phyloP scores from a whole-genome alignment of 2,797 vertebrate species.

The Sebastes flavidus region DNA sequence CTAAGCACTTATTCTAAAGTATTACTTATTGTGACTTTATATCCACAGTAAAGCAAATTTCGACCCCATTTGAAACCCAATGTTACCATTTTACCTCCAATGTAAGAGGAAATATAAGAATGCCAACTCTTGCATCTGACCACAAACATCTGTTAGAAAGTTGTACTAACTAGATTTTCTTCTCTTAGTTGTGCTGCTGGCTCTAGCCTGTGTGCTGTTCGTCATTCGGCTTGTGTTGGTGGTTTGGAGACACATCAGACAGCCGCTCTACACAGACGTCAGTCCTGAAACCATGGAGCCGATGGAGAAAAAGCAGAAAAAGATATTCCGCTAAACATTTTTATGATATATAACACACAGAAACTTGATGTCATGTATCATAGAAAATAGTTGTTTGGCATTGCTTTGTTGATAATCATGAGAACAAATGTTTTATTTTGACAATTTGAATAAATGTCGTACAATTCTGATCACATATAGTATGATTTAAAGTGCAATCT shows the following conservation, averaged over 20 bases:
- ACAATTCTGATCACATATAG: background rate
- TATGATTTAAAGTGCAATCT: background rate
- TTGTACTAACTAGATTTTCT: background rate
- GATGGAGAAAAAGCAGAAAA: constrained; percentile 67
- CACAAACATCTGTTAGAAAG: background rate
- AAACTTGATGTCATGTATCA: background rate
- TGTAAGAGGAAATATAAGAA: background rate
- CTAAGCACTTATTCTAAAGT: background rate
- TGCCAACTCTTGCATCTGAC: background rate
- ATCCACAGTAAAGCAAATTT: background rate
- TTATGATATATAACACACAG: background rate
- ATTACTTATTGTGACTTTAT: background rate
- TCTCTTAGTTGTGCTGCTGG: constrained; percentile 69
- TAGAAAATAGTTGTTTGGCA: background rate
- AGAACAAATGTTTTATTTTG: background rate
- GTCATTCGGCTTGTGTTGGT: constrained; percentile 66
- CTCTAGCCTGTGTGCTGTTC: constrained; percentile 62
- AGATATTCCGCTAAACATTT: constrained; percentile 55
- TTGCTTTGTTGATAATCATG: background rate
- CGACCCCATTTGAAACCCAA: background rate
- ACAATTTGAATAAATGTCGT: background rate
- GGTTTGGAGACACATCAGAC: constrained; percentile 75
- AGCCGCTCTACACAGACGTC: constrained; percentile 66
- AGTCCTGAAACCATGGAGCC: constrained; percentile 50
- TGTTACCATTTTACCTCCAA: background rate